Percentiles rank a stretch among this genome's conserved stretches.
Conservation (phyloP, 2,888 invertebrate species). For the Zygaena filipendulae region DNA sequence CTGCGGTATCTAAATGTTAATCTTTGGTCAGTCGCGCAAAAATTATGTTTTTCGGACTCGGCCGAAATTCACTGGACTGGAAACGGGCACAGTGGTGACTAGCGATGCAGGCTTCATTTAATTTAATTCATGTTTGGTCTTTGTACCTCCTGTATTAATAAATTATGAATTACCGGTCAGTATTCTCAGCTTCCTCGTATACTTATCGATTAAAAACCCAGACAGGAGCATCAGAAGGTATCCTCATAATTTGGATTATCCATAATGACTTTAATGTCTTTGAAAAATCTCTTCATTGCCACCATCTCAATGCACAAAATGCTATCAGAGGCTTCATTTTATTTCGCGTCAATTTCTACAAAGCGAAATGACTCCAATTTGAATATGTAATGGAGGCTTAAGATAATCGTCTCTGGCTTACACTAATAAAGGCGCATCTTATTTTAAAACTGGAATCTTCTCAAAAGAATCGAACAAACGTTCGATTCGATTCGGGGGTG, state of each 20-base stretch:
- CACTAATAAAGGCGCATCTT: slow-evolving; percentile 61
- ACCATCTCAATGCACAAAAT: slow-evolving; percentile 34
- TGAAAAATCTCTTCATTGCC: slow-evolving; percentile 39
- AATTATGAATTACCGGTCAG: no score
- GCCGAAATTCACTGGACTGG: slow-evolving; percentile 38
- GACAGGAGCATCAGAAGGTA: no score
- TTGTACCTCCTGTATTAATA: no score
- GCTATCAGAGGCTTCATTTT: slow-evolving; percentile 59
- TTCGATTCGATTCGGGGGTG: slow-evolving; percentile 54
- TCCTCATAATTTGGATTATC: no score
- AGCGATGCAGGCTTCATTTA: slow-evolving; percentile 40
- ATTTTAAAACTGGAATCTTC: slow-evolving; percentile 57
- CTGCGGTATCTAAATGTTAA: slow-evolving; percentile 62
- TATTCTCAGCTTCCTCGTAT: no score
- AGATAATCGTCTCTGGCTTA: slow-evolving; percentile 66
- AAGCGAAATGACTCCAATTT: slow-evolving; percentile 67
- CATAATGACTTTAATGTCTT: slow-evolving; percentile 21
- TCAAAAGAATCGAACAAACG: slow-evolving; percentile 67
- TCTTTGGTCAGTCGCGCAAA: slow-evolving; percentile 67
- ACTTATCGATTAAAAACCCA: no score
- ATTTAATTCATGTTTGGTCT: no score
- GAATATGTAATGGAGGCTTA: slow-evolving; percentile 68
- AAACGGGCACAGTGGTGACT: slow-evolving; percentile 27
- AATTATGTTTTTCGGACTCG: slow-evolving; percentile 66
- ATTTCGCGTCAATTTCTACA: slow-evolving; percentile 66